Base-by-base conservation (phyloP, 2,797 vertebrate species). In the Amniataba percoides region DNA sequence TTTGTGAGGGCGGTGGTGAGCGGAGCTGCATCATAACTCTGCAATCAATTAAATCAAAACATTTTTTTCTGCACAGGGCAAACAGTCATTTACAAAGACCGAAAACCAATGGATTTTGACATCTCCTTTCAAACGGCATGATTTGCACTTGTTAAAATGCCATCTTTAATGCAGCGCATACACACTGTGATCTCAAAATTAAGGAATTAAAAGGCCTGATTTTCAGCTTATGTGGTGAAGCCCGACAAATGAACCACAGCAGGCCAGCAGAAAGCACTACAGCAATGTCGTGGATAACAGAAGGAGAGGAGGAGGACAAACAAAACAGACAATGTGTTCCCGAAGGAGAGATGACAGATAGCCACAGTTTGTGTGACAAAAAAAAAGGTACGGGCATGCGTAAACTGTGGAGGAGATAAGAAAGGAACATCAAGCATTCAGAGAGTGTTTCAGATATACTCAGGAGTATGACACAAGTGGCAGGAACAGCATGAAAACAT, bases 401-500 rank as follows among this genome's bases (percentile, higher is more conserved):
- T 40, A 75, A 80, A 66, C 45, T 36, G 48, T 6, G 31, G 42
- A 42, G 49, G 40, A 61, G 78, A 81, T 51, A 59, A 68, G 61
- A 56, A 31, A 11, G 51, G 60, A 68, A 55, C 43, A 64, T 61
- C 49, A 59, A 52, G 60, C 39, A 78, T 84, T 59, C 74, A 62
- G 63, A 57, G 36, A 25, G 23, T 19, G 63, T 77, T 75, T 71
- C 69, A 81, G 55, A 76, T 67, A 63, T 53, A 60, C 77, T 74
- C 67, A 56, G 49, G 40, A 81, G 65, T 60, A 45, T n/a, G 71
- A 86, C 76, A 87, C 71, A 58, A 79, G 86, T 74, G 55, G 48
- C 73, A 77, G 77, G 74, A 45, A 63, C 77, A 78, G 80, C 77
- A 51, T 73, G 69, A 82, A 76, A 86, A 82, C 57, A 53, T 59